A percentile compares a stretch with the other conserved stretches of the same genome.
Conservation (phyloP, 2,113 vertebrate species). For the Abramis brama region DNA sequence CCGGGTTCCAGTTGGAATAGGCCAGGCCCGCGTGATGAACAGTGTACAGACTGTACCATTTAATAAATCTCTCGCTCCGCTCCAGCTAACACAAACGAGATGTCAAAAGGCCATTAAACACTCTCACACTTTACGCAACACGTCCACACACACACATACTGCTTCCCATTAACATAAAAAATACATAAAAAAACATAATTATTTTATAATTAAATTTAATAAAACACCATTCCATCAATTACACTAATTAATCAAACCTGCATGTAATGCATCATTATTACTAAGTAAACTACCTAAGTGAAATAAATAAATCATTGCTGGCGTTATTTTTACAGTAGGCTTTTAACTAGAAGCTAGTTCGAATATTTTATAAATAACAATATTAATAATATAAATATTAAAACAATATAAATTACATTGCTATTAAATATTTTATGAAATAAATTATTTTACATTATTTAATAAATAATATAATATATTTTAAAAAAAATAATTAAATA, state of each 20-base stretch:
- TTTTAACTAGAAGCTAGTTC: neutral
- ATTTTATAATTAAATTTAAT: neutral
- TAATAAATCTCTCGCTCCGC: conserved; percentile 44
- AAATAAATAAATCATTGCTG: neutral
- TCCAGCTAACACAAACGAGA: conserved; percentile 44
- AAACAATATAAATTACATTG: neutral
- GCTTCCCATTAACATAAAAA: neutral
- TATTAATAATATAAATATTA: neutral
- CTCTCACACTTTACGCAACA: conserved; percentile 16
- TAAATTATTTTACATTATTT: neutral
- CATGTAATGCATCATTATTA: neutral
- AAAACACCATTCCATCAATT: neutral
- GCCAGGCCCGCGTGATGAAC: conserved; percentile 35
- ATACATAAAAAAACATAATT: neutral
- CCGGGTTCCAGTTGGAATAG: conserved; percentile 36
- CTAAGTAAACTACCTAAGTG: neutral
- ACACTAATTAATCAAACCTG: conserved; percentile 4
- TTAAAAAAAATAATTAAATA: neutral
- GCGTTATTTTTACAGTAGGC: neutral
- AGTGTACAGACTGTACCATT: conserved; percentile 41
- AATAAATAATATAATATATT: neutral
- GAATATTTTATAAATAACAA: neutral
- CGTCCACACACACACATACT: neutral
- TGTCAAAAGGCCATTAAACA: conserved; percentile 42
- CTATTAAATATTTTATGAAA: neutral